Conservation (phyloP, 92 coral and sea anemone genomes). For the Umimayanthus kanabou region DNA sequence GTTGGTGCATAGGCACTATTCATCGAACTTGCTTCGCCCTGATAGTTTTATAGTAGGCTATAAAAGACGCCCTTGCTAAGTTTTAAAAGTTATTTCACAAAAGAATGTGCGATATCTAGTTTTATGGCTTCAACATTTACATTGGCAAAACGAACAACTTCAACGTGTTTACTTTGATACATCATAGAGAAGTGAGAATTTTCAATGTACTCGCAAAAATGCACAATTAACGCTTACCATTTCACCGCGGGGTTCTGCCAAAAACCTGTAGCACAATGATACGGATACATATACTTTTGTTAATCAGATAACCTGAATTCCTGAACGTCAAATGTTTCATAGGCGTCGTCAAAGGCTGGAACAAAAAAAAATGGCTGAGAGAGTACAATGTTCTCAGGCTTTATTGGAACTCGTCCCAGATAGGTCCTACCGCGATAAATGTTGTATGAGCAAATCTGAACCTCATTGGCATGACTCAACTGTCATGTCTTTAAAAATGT, state of each 20-base stretch:
- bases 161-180: slow-evolving; percentile 23
- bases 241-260: not conserved
- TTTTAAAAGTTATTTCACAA: not conserved
- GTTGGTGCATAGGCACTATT: not conserved
- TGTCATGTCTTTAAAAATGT: too few species aligned
- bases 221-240: not conserved
- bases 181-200: slow-evolving; percentile 16
- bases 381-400: not conserved
- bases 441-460: too few species aligned
- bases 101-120: slow-evolving; percentile 7
- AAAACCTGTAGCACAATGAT: not conserved
- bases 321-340: not conserved
- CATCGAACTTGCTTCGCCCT: too few species aligned
- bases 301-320: not conserved
- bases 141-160: not conserved
- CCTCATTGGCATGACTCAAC: too few species aligned
- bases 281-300: too few species aligned
- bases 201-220: not conserved
- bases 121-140: slow-evolving; percentile 15
- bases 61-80: not conserved
- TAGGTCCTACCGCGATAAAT: too few species aligned
- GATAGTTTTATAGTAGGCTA: not conserved
- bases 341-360: not conserved
- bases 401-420: too few species aligned
- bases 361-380: not conserved